Base-by-base conservation (phyloP, 2,113 vertebrate species). In the Varanus salvator region DNA sequence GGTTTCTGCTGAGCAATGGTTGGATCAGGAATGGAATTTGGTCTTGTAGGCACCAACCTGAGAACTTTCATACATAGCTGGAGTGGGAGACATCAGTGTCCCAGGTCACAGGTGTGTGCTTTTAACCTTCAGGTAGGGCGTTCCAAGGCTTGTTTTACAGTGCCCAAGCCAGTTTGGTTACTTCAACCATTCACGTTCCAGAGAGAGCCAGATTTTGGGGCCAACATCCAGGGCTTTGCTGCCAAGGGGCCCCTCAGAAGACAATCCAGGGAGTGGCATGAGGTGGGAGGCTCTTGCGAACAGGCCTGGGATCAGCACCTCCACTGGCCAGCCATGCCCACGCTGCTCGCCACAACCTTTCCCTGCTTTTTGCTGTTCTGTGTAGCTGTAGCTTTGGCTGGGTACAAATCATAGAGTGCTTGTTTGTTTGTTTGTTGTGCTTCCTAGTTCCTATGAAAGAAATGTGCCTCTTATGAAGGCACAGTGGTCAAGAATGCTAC, bases 11-110 rank as follows among this genome's bases (percentile, higher is more conserved):
- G 83, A 82, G 19, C 88, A 29, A 25, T 8, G 80, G 6, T 44
- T 78, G 81, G 27, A 85, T 87, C 78, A 75, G 64, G 17, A 29
- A 12, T 9, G 2, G 21, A 29, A 12, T 34, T 85, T 8, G 17
- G 29, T 85, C 91, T 89, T 82, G 34, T 82, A 80, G 75, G 88
- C 94, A 38, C 50, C 11, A 52, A 64, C 52, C 0, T 1, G 48
- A 80, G 85, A 87, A 38, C 23, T 9, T 90, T 0, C 21, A 84
- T 85, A 72, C 14, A 1, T 54, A 7, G 7, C 83, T 48, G 54
- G 69, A 78, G 44, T 54, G 84, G 85, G 23, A 85, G 78, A 50
- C 88, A 80, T 50, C 15, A 34, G 50, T 80, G 57, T 82, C 12
- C 9, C 77, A 25, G 91, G 21, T 2, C 38, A 0, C 25, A 4